phyloP scores from a whole-genome alignment of 53 echinoderm and acorn worm species.

The Antedon mediterranea region DNA sequence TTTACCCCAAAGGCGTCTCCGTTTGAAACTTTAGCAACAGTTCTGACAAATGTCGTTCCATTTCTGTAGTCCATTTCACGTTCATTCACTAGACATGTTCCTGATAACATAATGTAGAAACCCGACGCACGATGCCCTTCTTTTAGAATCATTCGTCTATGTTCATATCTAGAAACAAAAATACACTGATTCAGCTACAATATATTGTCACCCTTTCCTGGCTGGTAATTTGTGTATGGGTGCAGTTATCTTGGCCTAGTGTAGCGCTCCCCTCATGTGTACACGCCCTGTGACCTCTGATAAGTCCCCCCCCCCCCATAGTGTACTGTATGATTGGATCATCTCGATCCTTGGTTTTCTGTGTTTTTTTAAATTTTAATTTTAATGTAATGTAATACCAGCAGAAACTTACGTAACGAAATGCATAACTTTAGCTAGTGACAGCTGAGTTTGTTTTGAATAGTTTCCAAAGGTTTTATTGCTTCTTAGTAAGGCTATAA shows the following conservation, averaged over 20 bases:
- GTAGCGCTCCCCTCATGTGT: too few relatives aligned
- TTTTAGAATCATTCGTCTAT: conserved; percentile 77
- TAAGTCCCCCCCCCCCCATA: too few relatives aligned
- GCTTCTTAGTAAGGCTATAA: conserved; percentile 65
- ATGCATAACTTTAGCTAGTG: conserved; percentile 66
- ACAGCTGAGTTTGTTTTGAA: conserved; percentile 45
- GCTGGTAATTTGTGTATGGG: too few relatives aligned
- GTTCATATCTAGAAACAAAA: conserved; percentile 65
- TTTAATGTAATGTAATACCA: too few relatives aligned
- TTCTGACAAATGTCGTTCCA: conserved; percentile 52
- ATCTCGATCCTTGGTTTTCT: too few relatives aligned
- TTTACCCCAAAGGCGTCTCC: conserved; percentile 84
- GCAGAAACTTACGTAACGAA: conserved; percentile 69
- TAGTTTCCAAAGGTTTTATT: conserved; percentile 76
- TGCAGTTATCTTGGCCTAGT: too few relatives aligned
- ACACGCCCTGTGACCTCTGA: too few relatives aligned
- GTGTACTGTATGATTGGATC: too few relatives aligned
- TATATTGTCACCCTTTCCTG: too few relatives aligned
- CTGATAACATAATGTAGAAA: conserved; percentile 86
- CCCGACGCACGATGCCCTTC: conserved; percentile 81
- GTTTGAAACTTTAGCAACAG: conserved; percentile 45
- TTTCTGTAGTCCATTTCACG: conserved; percentile 62
- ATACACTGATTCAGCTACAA: too few relatives aligned
- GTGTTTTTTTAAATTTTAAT: too few relatives aligned
- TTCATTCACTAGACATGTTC: conserved; percentile 74